Base-by-base conservation (phyloP, 1,140 invertebrate species). In the Meloidogyne chitwoodi region DNA sequence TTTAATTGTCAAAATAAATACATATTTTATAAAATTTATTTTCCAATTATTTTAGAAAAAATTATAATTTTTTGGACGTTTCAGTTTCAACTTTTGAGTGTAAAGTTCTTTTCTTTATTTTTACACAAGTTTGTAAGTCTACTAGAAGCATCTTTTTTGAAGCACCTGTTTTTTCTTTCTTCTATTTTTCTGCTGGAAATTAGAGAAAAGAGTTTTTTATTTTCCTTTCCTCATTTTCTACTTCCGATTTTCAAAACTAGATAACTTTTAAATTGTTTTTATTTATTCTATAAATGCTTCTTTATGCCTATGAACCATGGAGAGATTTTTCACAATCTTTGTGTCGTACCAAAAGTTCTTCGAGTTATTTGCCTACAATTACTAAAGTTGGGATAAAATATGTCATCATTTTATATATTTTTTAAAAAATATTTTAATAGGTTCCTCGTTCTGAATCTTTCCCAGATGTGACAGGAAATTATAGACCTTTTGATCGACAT, bases 381-480 rank as follows among this genome's bases (percentile, higher is more conserved):
- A 5, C 5, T n/a, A 56, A 56, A n/a, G 48, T 56, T 48, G 16
- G 3, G 5, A n/a, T 3, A 56, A 56, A n/a, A 56, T 56, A 4
- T n/a, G 6, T n/a, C n/a, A n/a, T n/a, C n/a, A n/a, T n/a, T n/a
- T n/a, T n/a, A n/a, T n/a, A n/a, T n/a, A n/a, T 56, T n/a, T 56
- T n/a, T 56, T 56, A 56, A 56, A n/a, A n/a, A 22, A 22, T 67
- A 5, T 67, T 31, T 8, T 26, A 64, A 6, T 31, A 73, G 71
- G 12, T 61, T 16, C 38, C 64, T 56, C 71, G 71, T 24, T 73
- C 71, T 31, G 71, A 73, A 31, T 63, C 71, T 5, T 38, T 64
- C 22, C 41, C 22, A 31, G 71, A 73, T 63, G 56, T 73, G 38
- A 73, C 71, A 61, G 71, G 71, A 22, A 63, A 73, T 34, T 73